These are phyloP conservation scores for Eurytoma adleriae DNA, from an alignment of 2,888 invertebrate species.

Conservation along the genomic window DNA sequence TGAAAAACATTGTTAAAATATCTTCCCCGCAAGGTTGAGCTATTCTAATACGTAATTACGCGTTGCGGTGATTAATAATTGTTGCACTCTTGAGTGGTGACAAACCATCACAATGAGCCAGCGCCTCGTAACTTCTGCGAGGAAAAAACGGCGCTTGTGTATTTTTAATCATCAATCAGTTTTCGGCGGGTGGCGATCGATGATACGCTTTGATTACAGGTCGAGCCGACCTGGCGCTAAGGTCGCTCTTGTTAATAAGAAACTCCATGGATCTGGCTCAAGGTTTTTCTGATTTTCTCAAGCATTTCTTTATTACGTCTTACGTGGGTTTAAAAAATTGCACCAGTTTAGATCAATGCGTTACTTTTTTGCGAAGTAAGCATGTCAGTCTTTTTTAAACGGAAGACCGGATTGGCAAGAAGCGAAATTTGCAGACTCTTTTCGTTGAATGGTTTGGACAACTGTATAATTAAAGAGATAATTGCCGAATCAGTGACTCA, in stretches of 20 bases:
- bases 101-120: no score
- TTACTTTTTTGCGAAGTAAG: not conserved
- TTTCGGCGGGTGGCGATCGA: not conserved
- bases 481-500: slow-evolving; percentile 37
- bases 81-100: no score
- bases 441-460: not conserved
- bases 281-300: slow-evolving; percentile 40
- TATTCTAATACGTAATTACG: no score
- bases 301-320: slow-evolving; percentile 11
- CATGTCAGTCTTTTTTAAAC: not conserved
- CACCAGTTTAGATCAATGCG: not conserved
- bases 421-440: not conserved
- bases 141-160: not conserved
- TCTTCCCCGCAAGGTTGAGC: no score
- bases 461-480: not conserved
- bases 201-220: slow-evolving; percentile 13
- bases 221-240: slow-evolving; percentile 10
- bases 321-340: slow-evolving; percentile 10
- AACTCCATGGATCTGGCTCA: slow-evolving; percentile 31
- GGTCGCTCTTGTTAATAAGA: slow-evolving; percentile 31
- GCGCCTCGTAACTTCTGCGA: not conserved
- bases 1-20: not conserved
- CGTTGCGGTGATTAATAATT: no score
- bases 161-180: not conserved
- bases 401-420: not conserved